Base-by-base conservation (phyloP, 2,888 invertebrate genomes). In the Prosopocoilus inquinatus region DNA sequence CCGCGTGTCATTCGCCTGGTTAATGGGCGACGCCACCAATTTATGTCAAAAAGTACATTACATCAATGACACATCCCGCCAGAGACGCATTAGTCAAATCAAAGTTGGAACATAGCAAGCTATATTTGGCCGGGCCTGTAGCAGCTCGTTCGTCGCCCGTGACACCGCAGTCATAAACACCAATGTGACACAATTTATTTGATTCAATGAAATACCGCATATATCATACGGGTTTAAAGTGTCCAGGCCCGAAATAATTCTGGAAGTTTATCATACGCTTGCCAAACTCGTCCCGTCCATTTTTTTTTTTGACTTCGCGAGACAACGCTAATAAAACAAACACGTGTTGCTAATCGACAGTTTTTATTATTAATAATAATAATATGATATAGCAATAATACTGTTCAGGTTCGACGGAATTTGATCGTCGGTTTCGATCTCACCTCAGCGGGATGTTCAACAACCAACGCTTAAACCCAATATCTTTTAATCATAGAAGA, bases 41-140 rank as follows among this genome's bases (percentile, higher is more conserved):
- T 64, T 63, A 61, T 64, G 61, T 64, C 65, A 65, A 64, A 65
- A 67, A 60, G 60, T 61, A 61, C 61, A 63, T 65, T 65, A 64
- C 62, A 64, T 67, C 64, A 66, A 62, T 61, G 64, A 63, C 63
- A 65, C 58, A 58, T 64, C 59, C 58, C 63, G 63, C 60, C 52
- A 55, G 62, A 64, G 64, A 63, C 62, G 55, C 63, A 65, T 66
- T 66, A 65, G 62, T 66, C 61, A 65, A 62, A 63, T 62, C 64
- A 62, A 60, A 61, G 57, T 59, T 61, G 59, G 62, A 59, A 58
- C 61, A 46, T 41, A 41, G 55, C 50, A 35, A 39, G 55, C 61
- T 63, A 60, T 63, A 63, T 62, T 63, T 60, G 62, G 59, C 50
- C 46, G 49, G 46, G 38, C 52, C 54, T 57, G 61, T 55, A 57